Evolutionary conservation across 2,113 vertebrate species (phyloP), one percentile per base, ranked within the genome.

Genomic region (Chelonoidis abingdonii): DNA sequence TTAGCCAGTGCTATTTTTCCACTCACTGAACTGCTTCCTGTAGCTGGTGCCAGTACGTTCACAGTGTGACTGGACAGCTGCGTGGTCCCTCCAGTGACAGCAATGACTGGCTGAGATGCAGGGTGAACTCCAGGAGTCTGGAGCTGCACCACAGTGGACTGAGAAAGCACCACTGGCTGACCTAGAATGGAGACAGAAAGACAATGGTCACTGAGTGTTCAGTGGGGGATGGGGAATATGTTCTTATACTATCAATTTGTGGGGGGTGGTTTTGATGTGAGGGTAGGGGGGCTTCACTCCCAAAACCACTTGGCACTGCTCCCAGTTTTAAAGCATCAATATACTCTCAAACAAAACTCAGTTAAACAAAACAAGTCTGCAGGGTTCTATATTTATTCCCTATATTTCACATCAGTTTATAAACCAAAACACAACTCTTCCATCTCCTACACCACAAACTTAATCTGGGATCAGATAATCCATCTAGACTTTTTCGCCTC

Each of bases 141-240:
- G 79, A 99, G 98, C 88, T 99, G 99, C 4, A 99, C 98, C 93
- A 99, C 93, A 57, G 98, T 24, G 0, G 99, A 97, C 97, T 98
- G 99, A 49, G 99, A 98, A 57, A 99, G 98, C 97, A 99, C 90
- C 89, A 99, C 91, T 0, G 98, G 97, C 8, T 94, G 98, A 95
- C 98, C 99, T 99, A 96, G 35, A 89, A 87, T 8, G 57, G 56
- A 79, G 53, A 93, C 54, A 52, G 79, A 65, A 80, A 69, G 24
- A 91, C 29, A 86, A 78, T 35, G 52, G 80, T 76, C 3, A 65
- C 13, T 47, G n/a, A 88, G 57, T 0, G 0, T n/a, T 88, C 75
- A 92, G 93, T 0, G 0, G 11, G 35, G 0, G 8, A 52, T 4
- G 41, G 3, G 2, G 29, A 75, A 89, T 3, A 13, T 5, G 49